Evolutionary conservation across 2,888 invertebrate species (phyloP).

Genomic region (Dromius quadrimaculatus): DNA sequence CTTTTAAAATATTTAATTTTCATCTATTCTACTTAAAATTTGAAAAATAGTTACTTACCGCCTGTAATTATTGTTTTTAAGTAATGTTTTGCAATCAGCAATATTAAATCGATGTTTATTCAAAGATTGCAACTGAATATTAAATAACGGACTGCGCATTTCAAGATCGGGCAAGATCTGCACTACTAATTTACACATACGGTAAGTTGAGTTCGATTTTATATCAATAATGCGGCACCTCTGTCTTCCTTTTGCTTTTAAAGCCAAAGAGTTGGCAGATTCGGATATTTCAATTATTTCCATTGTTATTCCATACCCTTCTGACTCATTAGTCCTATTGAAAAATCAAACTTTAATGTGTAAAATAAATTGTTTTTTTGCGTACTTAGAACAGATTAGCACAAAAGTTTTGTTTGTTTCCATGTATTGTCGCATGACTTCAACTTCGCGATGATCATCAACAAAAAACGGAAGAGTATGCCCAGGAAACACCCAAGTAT

Average conservation of each 20-base stretch:
- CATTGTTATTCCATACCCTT: constrained; percentile 72
- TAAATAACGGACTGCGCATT: constrained; percentile 70
- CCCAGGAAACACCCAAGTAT: constrained; percentile 79
- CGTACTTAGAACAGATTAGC: constrained; percentile 69
- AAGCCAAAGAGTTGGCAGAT: constrained; percentile 69
- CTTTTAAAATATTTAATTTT: no score
- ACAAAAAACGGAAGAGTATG: constrained; percentile 82
- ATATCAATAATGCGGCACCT: constrained; percentile 74
- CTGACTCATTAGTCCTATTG: constrained; percentile 2
- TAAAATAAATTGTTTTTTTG: constrained; percentile 46
- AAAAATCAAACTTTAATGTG: background rate
- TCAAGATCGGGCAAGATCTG: constrained; percentile 77
- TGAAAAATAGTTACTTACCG: constrained; percentile 61
- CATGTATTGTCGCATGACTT: constrained; percentile 72
- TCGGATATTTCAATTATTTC: constrained; percentile 78
- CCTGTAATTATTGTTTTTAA: constrained; percentile 62
- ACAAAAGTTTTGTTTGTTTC: constrained; percentile 75
- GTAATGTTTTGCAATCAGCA: constrained; percentile 59
- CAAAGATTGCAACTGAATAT: constrained; percentile 67
- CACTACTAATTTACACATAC: constrained; percentile 72
- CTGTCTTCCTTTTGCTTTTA: constrained; percentile 83
- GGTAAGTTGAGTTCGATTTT: constrained; percentile 61
- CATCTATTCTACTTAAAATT: no score
- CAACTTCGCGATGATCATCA: constrained; percentile 68
- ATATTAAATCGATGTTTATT: constrained; percentile 65